phyloP scores from a whole-genome alignment of 2,113 vertebrate genomes.

The Aegotheles bennettii region DNA sequence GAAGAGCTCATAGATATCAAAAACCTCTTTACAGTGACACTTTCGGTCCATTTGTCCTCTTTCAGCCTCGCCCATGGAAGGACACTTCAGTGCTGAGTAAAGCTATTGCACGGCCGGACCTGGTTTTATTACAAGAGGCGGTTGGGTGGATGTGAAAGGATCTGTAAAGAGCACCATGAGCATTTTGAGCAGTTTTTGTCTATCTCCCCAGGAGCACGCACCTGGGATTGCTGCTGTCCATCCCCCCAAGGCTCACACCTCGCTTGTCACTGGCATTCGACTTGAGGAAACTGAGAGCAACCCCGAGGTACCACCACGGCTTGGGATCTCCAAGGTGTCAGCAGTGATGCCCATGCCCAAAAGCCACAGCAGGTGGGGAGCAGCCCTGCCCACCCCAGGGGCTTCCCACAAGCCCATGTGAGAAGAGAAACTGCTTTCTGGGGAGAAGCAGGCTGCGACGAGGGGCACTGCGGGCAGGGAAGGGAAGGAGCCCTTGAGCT shows the following conservation, averaged over 20 bases:
- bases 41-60: background rate
- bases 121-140: background rate
- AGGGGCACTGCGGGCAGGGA: background rate
- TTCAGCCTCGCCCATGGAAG: background rate
- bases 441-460: fast-evolving
- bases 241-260: background rate
- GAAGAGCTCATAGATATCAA: fast-evolving
- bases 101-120: fast-evolving
- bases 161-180: fast-evolving
- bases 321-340: no score
- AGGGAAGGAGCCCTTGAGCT: background rate
- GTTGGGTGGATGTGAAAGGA: background rate
- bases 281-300: background rate
- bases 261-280: fast-evolving
- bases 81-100: background rate
- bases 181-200: background rate
- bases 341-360: fast-evolving
- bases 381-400: background rate
- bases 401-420: background rate
- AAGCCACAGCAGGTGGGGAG: background rate
- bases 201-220: background rate
- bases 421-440: background rate
- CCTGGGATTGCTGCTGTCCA: no score
- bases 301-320: background rate
- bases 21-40: fast-evolving